Evolutionary conservation across 2,888 invertebrate species (phyloP).

Genomic region (Sphaerophoria rueppellii): DNA sequence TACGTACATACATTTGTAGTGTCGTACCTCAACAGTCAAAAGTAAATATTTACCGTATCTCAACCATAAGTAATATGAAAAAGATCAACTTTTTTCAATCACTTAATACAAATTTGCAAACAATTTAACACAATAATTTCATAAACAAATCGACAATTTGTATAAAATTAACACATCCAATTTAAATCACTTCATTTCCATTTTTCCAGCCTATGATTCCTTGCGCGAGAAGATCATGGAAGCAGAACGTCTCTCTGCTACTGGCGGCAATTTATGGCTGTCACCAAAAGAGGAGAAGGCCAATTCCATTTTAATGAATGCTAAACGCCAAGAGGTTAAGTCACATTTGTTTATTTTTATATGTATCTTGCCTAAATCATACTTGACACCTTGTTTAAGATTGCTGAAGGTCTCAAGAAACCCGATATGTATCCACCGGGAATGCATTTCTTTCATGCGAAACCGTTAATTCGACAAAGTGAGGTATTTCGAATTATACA

Average conservation of each 20-base stretch:
- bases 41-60: not conserved
- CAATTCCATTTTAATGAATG: constrained; percentile 81
- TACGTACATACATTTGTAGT: too few relatives aligned
- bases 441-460: constrained; percentile 84
- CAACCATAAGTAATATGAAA: constrained; percentile 3
- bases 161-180: not conserved
- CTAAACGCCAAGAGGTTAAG: constrained; percentile 79
- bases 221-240: constrained; percentile 81
- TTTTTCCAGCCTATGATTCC: constrained; percentile 78
- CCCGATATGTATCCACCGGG: constrained; percentile 83
- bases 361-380: not conserved
- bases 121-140: constrained; percentile 55
- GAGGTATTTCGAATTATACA: constrained; percentile 85
- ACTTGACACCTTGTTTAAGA: constrained; percentile 63
- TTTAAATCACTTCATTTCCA: constrained; percentile 41
- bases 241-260: constrained; percentile 78
- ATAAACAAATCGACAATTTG: constrained; percentile 7
- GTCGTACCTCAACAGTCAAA: too few relatives aligned
- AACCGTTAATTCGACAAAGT: constrained; percentile 83
- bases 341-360: constrained; percentile 1
- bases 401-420: constrained; percentile 78
- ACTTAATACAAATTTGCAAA: constrained; percentile 43
- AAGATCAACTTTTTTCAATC: constrained; percentile 23
- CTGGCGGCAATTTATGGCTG: constrained; percentile 80
- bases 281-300: constrained; percentile 80